Conservation (phyloP, 2,113 vertebrate genomes). For the Pachyramphus minor region DNA sequence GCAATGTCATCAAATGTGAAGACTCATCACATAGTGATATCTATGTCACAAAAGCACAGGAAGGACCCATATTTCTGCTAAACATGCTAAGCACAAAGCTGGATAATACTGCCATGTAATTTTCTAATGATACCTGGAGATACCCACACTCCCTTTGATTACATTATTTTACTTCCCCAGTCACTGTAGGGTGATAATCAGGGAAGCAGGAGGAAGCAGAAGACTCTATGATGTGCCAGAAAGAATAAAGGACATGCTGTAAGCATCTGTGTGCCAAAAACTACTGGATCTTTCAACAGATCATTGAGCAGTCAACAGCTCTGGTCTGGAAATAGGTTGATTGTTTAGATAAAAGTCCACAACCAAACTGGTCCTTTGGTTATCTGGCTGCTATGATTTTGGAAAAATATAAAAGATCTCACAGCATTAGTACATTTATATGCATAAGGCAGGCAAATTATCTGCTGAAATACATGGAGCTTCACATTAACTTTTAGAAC, state of each 20-base stretch:
- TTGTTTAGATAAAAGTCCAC: neutral
- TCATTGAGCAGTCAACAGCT: conserved; percentile 20
- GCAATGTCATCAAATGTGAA: neutral
- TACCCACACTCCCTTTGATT: neutral
- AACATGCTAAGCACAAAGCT: neutral
- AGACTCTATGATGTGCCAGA: neutral
- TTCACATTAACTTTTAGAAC: neutral
- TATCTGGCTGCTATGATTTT: neutral
- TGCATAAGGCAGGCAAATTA: neutral
- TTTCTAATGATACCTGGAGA: neutral
- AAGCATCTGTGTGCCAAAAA: neutral
- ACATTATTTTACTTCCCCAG: neutral
- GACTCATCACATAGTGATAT: neutral
- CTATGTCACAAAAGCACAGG: neutral
- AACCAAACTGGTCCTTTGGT: neutral
- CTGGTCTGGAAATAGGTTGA: neutral
- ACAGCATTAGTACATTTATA: neutral
- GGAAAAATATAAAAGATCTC: neutral
- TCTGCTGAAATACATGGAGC: neutral
- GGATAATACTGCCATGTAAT: neutral
- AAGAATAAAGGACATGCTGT: neutral
- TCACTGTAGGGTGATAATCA: neutral
- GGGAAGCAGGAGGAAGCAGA: neutral
- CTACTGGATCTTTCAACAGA: neutral
- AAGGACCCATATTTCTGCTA: neutral